A percentile compares a stretch with the other conserved stretches of the same genome.
phyloP scores from a whole-genome alignment of 64 coral and sea anemone species.

The Stylophora pistillata region DNA sequence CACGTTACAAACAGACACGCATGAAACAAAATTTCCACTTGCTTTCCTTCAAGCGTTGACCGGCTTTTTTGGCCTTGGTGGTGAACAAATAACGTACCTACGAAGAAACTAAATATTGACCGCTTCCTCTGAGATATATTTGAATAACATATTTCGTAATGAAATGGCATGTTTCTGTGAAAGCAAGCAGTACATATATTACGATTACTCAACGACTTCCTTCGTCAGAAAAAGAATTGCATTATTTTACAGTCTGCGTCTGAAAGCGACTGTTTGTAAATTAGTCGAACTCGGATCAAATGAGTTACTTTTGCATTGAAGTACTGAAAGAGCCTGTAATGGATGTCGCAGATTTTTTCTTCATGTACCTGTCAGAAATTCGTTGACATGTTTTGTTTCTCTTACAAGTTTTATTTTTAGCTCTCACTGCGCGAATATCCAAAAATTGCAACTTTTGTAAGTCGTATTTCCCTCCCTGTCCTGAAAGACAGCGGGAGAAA shows the following conservation, averaged over 20 bases:
- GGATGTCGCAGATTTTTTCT: too few species aligned
- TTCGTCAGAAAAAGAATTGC: background rate
- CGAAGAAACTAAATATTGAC: slow-evolving; percentile 5
- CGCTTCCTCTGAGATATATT: background rate
- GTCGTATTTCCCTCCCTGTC: background rate
- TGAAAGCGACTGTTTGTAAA: background rate
- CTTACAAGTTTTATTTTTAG: background rate
- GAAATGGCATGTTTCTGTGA: background rate
- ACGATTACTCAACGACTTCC: background rate
- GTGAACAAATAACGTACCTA: background rate
- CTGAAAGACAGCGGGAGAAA: background rate
- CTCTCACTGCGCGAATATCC: background rate
- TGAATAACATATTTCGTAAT: background rate
- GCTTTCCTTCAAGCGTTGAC: background rate
- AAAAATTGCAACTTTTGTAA: background rate
- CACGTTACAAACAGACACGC: background rate
- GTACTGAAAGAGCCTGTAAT: too few species aligned
- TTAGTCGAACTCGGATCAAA: background rate
- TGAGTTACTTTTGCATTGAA: too few species aligned
- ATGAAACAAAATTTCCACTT: background rate
- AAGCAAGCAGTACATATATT: slow-evolving; percentile 17
- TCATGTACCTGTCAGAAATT: too few species aligned
- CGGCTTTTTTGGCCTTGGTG: background rate
- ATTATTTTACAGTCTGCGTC: background rate
- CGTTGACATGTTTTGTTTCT: background rate